Percentiles rank a stretch among this genome's conserved stretches.
These are phyloP conservation scores for Oscheius sp. DNA, from an alignment of 2,888 invertebrate genomes.

Conservation along the genomic window DNA sequence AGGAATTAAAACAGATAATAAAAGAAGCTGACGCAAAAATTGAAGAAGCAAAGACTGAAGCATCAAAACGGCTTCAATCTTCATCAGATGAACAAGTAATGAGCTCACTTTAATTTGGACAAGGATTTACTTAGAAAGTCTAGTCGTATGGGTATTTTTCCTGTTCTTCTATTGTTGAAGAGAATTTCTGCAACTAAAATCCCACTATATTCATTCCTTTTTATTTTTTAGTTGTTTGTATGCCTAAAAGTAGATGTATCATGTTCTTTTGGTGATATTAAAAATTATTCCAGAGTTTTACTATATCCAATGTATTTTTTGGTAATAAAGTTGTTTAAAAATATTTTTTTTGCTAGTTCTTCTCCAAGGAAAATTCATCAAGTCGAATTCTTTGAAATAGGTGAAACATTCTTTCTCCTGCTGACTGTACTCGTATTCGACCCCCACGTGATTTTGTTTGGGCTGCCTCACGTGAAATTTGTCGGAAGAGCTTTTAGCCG, in stretches of 20 bases:
- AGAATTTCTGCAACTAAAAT: background rate
- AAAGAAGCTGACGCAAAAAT: conserved; percentile 16
- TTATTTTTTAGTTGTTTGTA: background rate
- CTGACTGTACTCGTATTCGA: background rate
- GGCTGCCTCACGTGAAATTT: background rate
- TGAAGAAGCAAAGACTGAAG: conserved; percentile 10
- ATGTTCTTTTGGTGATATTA: background rate
- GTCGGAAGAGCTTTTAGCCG: background rate
- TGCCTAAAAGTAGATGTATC: background rate
- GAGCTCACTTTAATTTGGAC: conserved; percentile 1
- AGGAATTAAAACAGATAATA: conserved; percentile 11
- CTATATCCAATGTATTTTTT: too few relatives aligned
- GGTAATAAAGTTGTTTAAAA: too few relatives aligned
- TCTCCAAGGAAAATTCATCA: too few relatives aligned
- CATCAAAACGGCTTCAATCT: background rate
- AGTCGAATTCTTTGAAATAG: too few relatives aligned
- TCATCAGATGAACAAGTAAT: background rate
- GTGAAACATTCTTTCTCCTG: too few relatives aligned
- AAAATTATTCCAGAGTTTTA: too few relatives aligned
- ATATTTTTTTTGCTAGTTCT: too few relatives aligned
- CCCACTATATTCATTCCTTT: background rate
- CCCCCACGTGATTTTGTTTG: conserved; percentile 7
- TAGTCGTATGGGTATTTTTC: background rate
- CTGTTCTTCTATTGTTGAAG: background rate
- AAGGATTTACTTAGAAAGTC: conserved; percentile 1